These are phyloP conservation scores for Ageneiosus marmoratus DNA, from an alignment of 2,113 vertebrate species.

Conservation along the genomic window DNA sequence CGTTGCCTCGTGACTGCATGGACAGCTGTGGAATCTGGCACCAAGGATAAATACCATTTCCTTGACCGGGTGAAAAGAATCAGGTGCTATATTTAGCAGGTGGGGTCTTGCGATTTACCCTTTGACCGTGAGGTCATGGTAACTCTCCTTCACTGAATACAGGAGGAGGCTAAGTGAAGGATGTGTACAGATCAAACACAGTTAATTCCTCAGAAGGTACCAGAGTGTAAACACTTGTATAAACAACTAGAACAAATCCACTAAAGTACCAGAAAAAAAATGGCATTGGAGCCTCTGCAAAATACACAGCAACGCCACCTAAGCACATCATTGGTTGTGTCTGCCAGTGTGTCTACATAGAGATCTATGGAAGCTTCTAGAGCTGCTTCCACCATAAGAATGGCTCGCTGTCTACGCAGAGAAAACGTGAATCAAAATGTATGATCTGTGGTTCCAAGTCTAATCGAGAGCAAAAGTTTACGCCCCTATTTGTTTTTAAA, in stretches of 20 bases:
- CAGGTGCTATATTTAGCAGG: conserved; percentile 14
- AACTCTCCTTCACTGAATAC: background rate
- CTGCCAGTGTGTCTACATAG: too few relatives aligned
- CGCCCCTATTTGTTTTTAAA: background rate
- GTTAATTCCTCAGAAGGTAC: background rate
- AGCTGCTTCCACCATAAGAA: too few relatives aligned
- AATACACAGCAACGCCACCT: too few relatives aligned
- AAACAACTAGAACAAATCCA: background rate
- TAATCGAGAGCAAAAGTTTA: background rate
- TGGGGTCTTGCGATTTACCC: background rate
- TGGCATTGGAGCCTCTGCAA: background rate
- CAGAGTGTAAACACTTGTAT: background rate
- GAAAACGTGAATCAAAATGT: too few relatives aligned
- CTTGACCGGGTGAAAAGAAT: background rate
- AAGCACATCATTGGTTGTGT: too few relatives aligned
- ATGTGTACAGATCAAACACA: background rate
- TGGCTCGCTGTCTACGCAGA: too few relatives aligned
- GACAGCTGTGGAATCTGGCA: conserved; percentile 24
- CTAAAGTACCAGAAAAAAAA: too few relatives aligned
- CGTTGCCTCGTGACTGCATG: background rate
- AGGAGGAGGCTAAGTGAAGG: background rate
- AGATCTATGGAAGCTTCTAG: too few relatives aligned
- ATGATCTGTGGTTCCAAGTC: too few relatives aligned
- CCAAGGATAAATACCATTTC: background rate
- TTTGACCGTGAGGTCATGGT: background rate